phyloP scores from a whole-genome alignment of 2,888 invertebrate species.

The Agrochola circellaris region DNA sequence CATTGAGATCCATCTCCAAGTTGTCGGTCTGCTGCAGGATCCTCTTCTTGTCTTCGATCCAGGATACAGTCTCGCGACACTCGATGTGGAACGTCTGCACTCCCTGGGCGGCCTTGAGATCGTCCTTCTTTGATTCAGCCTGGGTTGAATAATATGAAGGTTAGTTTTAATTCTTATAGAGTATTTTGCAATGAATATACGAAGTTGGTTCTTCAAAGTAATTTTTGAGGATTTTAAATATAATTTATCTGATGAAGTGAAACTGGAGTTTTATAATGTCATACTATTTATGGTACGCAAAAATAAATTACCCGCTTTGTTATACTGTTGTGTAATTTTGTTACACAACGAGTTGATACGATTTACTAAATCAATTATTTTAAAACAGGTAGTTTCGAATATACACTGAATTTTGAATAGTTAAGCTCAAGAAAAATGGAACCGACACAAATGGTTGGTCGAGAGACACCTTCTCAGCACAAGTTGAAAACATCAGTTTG shows the following conservation, averaged over 20 bases:
- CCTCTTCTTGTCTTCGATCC: conserved; percentile 99
- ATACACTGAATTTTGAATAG: neutral
- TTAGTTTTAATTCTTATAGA: conserved; percentile 1
- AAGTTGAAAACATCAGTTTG: neutral
- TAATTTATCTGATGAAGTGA: neutral
- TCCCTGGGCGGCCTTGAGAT: conserved; percentile 98
- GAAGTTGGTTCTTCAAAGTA: neutral
- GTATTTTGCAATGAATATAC: neutral
- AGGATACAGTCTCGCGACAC: conserved; percentile 99
- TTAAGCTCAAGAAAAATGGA: neutral
- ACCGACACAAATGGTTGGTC: neutral
- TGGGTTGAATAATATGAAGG: conserved; percentile 47
- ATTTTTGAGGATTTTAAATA: neutral
- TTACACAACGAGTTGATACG: neutral
- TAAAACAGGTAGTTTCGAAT: neutral
- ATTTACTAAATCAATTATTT: neutral
- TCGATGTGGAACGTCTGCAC: conserved; percentile 99
- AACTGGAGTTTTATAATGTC: neutral
- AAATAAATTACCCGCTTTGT: neutral
- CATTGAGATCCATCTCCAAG: conserved; percentile 99
- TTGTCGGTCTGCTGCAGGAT: conserved; percentile 99
- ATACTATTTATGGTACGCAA: neutral
- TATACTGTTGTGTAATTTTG: neutral
- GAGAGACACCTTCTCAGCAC: neutral
- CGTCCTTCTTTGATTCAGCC: conserved; percentile 98